Evolutionary conservation across 64 coral and sea anemone species (phyloP), one percentile per base, ranked within the genome.

Genomic region (Platygyra sinensis): DNA sequence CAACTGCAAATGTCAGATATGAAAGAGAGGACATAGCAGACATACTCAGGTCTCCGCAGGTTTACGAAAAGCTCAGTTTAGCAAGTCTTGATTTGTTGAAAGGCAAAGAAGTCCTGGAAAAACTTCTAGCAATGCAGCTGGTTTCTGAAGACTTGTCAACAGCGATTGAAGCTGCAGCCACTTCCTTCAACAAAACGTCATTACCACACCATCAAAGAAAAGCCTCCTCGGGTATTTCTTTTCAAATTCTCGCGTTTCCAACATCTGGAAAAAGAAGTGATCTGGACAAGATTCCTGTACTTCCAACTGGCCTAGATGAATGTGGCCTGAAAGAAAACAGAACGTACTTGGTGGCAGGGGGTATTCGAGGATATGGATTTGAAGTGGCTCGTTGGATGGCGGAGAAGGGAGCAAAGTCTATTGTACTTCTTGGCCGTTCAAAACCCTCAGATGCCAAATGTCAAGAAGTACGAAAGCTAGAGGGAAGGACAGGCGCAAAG

Each of bases 351-450:
- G 67, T 96, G 13, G 87, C 89, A 27, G 94, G 94, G 11, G 94
- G 94, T 5, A n/a, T 80, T n/a, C 50, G 80, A 33, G 94, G 94
- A 30, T 86, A 86, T 90, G 94, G 94, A 20, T 96, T 96, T 57
- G 90, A 93, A 64, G 94, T 96, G 31, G 94, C 87, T 25, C 51
- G 52, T 5, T 96, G 94, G 94, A 89, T 96, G 77, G 60, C 78
- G 25, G 86, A 89, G 32, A 89, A 87, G 74, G 86, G 87, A 30
- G 94, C 94, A 17, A 79, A 89, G 24, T 78, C 94, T 0, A 81
- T 96, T 55, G 79, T 61, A 55, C 72, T 92, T 2, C 29, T 92
- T 2, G 79, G 74, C 25, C 86, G 94, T n/a, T 93, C 94, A 10
- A 30, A 59, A 10, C 80, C 94, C 17, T 84, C 80, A 3, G 69